Conservation (phyloP, 2,797 vertebrate genomes). For the Muraenolepis orangiensis region DNA sequence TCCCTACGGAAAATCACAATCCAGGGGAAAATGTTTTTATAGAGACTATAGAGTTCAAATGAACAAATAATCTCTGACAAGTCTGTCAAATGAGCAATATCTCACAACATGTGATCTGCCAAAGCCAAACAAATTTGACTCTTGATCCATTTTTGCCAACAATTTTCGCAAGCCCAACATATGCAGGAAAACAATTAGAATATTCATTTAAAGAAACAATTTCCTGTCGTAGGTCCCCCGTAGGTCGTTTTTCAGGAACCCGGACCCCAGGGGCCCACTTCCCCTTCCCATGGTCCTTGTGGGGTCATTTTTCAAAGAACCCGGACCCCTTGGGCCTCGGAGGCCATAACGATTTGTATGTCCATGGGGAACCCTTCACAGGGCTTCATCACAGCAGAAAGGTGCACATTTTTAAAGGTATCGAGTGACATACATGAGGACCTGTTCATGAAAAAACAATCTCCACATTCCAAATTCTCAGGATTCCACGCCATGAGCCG, state of each 20-base stretch:
- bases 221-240: too few relatives aligned
- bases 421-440: background rate
- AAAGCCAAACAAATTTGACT: background rate
- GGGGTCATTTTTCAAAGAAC: too few relatives aligned
- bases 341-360: background rate
- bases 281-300: too few relatives aligned
- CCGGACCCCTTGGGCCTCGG: too few relatives aligned
- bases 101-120: background rate
- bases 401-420: background rate
- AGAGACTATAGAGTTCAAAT: background rate
- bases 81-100: background rate
- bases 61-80: background rate
- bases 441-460: constrained; percentile 18
- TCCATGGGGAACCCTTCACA: background rate
- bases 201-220: too few relatives aligned
- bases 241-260: too few relatives aligned
- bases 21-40: background rate
- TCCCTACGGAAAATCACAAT: background rate
- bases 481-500: constrained; percentile 30
- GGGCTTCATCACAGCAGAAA: background rate
- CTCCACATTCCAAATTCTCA: constrained; percentile 36
- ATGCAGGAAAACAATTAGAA: too few relatives aligned
- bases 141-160: background rate
- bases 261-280: too few relatives aligned
- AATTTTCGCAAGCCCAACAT: too few relatives aligned